Evolutionary conservation across 1,140 invertebrate genomes (phyloP).

Genomic region (Aleiodes sp.): DNA sequence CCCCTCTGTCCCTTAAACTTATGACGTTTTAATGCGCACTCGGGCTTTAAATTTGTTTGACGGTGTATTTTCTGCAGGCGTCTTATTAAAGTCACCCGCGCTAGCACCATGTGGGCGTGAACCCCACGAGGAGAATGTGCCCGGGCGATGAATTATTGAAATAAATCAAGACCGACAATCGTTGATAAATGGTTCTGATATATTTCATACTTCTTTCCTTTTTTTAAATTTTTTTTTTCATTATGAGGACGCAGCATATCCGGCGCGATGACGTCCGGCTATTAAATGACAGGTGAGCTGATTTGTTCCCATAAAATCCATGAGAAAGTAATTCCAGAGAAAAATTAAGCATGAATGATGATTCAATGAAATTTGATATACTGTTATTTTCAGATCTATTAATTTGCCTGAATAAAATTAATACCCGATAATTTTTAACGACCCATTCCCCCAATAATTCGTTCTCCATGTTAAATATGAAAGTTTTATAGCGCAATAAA

Average conservation of each 20-base stretch:
- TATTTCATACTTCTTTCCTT: not conserved
- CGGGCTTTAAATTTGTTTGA: conserved; percentile 32
- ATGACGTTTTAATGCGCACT: conserved; percentile 33
- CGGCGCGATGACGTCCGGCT: conserved; percentile 8
- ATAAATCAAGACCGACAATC: conserved; percentile 23
- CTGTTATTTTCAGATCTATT: too few species aligned
- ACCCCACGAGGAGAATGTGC: not conserved
- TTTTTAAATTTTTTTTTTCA: conserved; percentile 7
- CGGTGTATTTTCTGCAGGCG: conserved; percentile 17
- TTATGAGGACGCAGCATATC: conserved; percentile 13
- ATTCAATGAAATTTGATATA: not conserved
- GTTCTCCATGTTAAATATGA: too few species aligned
- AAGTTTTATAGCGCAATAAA: too few species aligned
- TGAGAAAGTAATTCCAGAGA: not conserved
- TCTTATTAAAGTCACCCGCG: conserved; percentile 23
- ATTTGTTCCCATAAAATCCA: not conserved
- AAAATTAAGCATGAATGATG: not conserved
- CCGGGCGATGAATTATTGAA: conserved; percentile 21
- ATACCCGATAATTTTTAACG: too few species aligned
- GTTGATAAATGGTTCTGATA: not conserved
- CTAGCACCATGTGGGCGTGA: conserved; percentile 11
- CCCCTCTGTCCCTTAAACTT: not conserved
- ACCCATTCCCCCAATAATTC: too few species aligned
- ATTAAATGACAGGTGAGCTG: conserved; percentile 11
- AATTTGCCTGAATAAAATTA: too few species aligned